Base-by-base conservation (phyloP, 1,140 invertebrate genomes). In the Danaus melanippus region DNA sequence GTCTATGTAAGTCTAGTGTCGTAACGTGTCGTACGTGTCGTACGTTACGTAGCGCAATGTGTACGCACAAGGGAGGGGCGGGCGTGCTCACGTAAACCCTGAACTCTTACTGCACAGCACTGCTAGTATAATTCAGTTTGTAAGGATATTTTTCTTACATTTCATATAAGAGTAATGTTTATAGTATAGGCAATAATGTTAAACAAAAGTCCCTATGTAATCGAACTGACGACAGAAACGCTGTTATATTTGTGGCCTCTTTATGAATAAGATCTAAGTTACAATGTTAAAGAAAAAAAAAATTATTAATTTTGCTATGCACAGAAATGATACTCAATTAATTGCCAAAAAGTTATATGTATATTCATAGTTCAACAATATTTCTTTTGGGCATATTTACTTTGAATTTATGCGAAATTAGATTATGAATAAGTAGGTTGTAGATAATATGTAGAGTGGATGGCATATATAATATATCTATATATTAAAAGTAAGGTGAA, bases 321-420 rank as follows among this genome's bases (percentile, higher is more conserved):
- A 86, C 83, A 86, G 77, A 86, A 84, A 86, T 86, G 81, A 86
- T 86, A 86, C 84, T 86, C 84, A 86, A 86, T 84, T 79, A 81
- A 86, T 84, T 86, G 84, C 84, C 84, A 84, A 86, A 86, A 86
- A 86, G 81, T 86, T 82, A 86, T 82, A 85, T 85, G 74, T 85
- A 84, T 86, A 86, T 86, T 84, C 81, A 84, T 86, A 86, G 81
- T 84, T 86, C 78, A 86, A 83, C 81, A 86, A 84, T 83, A 84
- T 84, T 86, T 82, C 81, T 86, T 86, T 86, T 86, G 81, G 84
- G 84, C 84, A 86, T 84, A 86, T 86, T 86, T 86, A 84, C 79
- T 86, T 86, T 86, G 81, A 83, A 84, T 84, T 84, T 86, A 82
- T 86, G 80, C 77, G 82, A 84, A 81, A 74, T 77, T 86, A 84